Base-by-base conservation (phyloP, 2,797 vertebrate genomes). In the Caiman crocodilus region DNA sequence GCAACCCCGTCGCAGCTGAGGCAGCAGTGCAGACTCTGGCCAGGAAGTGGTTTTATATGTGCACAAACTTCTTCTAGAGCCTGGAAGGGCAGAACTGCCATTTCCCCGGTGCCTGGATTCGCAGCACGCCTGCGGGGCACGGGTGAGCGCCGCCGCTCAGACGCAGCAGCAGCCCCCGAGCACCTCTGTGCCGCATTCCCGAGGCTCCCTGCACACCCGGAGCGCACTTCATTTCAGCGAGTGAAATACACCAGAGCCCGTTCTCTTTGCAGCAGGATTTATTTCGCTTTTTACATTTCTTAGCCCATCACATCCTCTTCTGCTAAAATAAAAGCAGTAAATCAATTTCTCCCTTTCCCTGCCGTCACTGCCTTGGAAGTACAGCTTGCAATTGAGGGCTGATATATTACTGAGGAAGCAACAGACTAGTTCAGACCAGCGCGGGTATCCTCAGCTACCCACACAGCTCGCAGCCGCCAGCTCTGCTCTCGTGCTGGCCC, bases 371-470 rank as follows among this genome's bases (percentile, higher is more conserved):
- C 73, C 82, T 90, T 67, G 60, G 80, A 96, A 93, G 63, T 2
- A 15, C 0, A 18, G 75, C 88, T 89, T 0, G 0, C 60, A 30
- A 73, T 3, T 50, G 79, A 92, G 76, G 1, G 7, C 57, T 55
- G 84, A 93, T 88, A n/a, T 4, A 82, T 1, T 7, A 82, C 2
- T 11, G 73, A 94, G 89, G 79, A 93, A 93, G 89, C 58, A 76
- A 58, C 82, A 89, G 87, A 93, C 76, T 76, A 94, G 74, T 42
- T 93, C 88, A 92, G 88, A 89, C 58, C 94, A 94, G 82, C 0
- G 21, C 0, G 5, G 91, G 86, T 82, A 92, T 71, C 88, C 91
- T 92, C 88, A 89, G 86, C 84, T 55, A 77, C 55, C 79, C 18
- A 1, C 4, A 0, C 1, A 17, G 82, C 84, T 82, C 59, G 1